phyloP scores from a whole-genome alignment of 2,797 vertebrate species.

The Rhyacichthys aspro region DNA sequence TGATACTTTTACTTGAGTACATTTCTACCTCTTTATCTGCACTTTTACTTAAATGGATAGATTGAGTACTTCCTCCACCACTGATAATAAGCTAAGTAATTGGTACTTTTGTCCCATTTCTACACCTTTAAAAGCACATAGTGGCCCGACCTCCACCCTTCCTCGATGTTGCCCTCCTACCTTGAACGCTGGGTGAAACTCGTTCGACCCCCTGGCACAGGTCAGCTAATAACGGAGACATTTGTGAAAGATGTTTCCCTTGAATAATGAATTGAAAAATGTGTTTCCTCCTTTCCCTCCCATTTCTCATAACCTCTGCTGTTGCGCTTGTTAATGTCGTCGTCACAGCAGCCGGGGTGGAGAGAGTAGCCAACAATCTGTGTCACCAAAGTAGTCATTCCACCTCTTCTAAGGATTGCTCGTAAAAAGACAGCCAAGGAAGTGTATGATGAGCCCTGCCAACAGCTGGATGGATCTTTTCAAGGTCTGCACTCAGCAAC shows the following conservation, averaged over 20 bases:
- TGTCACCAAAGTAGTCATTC: not conserved
- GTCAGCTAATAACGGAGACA: slow-evolving; percentile 82
- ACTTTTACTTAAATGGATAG: too few species aligned
- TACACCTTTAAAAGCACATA: slow-evolving; percentile 49
- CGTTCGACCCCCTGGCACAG: slow-evolving; percentile 65
- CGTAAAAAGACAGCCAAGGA: slow-evolving; percentile 13
- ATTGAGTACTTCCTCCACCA: too few species aligned
- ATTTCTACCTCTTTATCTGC: too few species aligned
- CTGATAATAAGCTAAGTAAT: too few species aligned
- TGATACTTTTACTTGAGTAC: too few species aligned
- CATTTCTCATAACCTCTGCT: slow-evolving; percentile 71
- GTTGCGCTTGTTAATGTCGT: slow-evolving; percentile 36
- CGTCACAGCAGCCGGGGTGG: slow-evolving; percentile 32
- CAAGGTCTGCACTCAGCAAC: slow-evolving; percentile 64
- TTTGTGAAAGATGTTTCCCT: slow-evolving; percentile 84
- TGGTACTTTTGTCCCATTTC: too few species aligned
- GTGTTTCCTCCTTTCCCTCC: slow-evolving; percentile 78
- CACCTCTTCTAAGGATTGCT: too few species aligned
- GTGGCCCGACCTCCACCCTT: slow-evolving; percentile 68
- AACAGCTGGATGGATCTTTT: slow-evolving; percentile 71
- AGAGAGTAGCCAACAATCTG: slow-evolving; percentile 13
- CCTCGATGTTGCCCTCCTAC: slow-evolving; percentile 71
- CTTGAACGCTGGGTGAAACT: slow-evolving; percentile 78
- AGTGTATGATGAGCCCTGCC: slow-evolving; percentile 51
- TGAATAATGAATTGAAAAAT: slow-evolving; percentile 82